phyloP scores from a whole-genome alignment of 2,888 invertebrate genomes.

The Machimus rusticus region DNA sequence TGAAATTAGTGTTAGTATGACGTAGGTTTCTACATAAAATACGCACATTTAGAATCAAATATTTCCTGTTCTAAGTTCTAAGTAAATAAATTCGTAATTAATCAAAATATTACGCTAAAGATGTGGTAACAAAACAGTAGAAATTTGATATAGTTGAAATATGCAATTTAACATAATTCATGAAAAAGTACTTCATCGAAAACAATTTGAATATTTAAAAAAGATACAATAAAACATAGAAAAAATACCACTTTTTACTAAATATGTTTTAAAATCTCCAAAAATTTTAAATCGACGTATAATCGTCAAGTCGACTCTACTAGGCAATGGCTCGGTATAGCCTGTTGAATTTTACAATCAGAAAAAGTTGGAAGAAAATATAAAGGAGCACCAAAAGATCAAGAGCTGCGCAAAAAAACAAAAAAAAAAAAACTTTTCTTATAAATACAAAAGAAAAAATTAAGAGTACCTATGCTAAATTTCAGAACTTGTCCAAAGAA shows the following conservation, averaged over 20 bases:
- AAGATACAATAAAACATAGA: no score
- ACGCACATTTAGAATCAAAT: neutral
- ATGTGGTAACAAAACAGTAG: neutral
- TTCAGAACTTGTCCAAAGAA: neutral
- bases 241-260: no score
- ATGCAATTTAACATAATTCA: no score
- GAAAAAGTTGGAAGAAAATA: neutral
- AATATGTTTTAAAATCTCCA: no score
- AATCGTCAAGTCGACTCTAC: no score
- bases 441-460: neutral
- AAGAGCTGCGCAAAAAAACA: neutral
- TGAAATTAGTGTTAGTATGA: neutral
- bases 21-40: neutral
- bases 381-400: neutral
- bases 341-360: neutral
- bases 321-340: neutral
- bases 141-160: neutral
- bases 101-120: neutral
- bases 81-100: neutral
- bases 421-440: neutral
- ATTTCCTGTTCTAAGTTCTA: neutral
- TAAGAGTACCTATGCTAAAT: neutral
- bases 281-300: no score
- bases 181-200: no score
- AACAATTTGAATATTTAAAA: no score